Conservation (phyloP, 2,797 vertebrate genomes). For the Nasua narica region DNA sequence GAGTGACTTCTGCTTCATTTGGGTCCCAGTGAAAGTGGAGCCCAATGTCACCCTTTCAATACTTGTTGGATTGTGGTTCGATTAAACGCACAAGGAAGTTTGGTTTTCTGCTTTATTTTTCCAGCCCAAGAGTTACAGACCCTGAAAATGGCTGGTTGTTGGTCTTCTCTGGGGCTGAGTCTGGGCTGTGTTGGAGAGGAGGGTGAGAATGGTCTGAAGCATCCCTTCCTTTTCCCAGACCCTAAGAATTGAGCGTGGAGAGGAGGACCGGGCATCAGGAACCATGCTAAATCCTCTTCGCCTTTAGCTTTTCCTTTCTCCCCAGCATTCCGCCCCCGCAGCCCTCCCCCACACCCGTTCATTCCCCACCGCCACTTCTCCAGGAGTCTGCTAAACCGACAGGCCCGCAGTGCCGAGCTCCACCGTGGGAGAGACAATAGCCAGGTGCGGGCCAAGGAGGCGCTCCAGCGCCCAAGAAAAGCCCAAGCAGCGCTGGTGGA, state of each 20-base stretch:
- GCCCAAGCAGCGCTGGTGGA: neutral
- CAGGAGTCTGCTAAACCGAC: neutral
- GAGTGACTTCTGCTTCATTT: neutral
- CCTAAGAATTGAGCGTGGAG: neutral
- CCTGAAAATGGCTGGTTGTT: neutral
- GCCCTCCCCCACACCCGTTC: neutral
- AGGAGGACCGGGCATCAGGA: too few species aligned
- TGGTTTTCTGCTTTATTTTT: neutral
- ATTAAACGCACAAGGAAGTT: neutral
- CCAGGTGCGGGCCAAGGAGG: rapidly evolving
- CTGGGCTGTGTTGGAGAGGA: neutral
- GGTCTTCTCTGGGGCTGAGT: neutral
- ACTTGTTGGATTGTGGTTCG: slow-evolving; percentile 29
- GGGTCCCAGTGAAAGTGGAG: neutral
- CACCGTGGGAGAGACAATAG: neutral
- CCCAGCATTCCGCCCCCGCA: neutral
- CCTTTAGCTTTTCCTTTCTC: neutral
- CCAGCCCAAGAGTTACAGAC: neutral
- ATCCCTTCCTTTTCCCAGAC: too few species aligned
- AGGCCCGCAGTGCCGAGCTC: neutral
- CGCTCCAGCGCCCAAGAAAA: neutral
- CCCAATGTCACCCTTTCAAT: neutral
- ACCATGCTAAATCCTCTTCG: neutral
- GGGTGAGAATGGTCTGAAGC: neutral
- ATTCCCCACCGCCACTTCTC: neutral